Conservation (phyloP, 1,140 invertebrate species). For the Cydia fagiglandana region DNA sequence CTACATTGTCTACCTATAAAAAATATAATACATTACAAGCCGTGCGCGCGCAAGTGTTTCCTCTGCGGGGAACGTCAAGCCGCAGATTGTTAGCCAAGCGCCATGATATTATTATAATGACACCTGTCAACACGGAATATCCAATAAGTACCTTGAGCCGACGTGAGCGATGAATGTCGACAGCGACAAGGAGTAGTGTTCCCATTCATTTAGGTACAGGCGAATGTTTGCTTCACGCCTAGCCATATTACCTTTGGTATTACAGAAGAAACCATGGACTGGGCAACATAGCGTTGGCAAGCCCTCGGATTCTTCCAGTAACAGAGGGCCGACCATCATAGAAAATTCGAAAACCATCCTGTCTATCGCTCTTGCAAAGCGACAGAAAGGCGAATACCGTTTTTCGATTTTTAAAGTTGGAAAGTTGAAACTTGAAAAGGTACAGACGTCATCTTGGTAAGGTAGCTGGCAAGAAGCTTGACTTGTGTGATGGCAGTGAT, state of each 20-base stretch:
- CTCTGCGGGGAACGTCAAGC: not conserved
- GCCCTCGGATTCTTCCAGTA: too few species aligned
- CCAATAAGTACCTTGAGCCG: constrained; percentile 14
- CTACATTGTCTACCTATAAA: not conserved
- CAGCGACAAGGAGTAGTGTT: not conserved
- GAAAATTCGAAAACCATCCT: too few species aligned
- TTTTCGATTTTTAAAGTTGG: too few species aligned
- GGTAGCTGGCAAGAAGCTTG: too few species aligned
- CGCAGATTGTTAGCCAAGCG: constrained; percentile 15
- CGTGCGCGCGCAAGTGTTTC: not conserved
- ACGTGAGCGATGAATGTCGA: constrained; percentile 14
- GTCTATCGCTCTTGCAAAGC: too few species aligned
- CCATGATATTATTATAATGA: constrained; percentile 21
- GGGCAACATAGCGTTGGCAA: not conserved
- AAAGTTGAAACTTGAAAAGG: too few species aligned
- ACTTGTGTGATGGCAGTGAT: too few species aligned
- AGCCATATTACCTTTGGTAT: not conserved
- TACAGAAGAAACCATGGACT: not conserved
- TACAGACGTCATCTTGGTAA: too few species aligned
- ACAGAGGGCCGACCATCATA: too few species aligned
- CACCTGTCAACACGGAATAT: constrained; percentile 18
- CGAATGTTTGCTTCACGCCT: not conserved
- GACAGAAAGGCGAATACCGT: too few species aligned
- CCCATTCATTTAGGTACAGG: not conserved
- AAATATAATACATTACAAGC: not conserved